Base-by-base conservation (phyloP, 2,113 vertebrate genomes). In the Propithecus coquereli region DNA sequence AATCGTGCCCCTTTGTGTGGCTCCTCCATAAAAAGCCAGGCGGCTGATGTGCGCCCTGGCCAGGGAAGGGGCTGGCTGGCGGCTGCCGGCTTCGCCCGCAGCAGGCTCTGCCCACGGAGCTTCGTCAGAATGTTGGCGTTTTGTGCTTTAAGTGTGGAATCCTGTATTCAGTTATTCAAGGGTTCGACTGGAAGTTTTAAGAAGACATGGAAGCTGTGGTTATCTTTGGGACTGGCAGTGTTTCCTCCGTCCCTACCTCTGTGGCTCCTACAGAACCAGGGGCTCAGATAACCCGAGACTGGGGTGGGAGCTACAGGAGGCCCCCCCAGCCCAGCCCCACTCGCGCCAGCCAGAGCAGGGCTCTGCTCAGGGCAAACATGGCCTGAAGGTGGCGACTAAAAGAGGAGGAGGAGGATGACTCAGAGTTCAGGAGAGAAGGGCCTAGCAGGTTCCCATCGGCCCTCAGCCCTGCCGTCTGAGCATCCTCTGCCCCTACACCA, bases 401-500 rank as follows among this genome's bases (percentile, higher is more conserved):
- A n/a, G 32, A 47, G 9, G 30, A 37, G 30, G 2, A 32, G 43
- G 16, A 25, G 57, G 20, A 40, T n/a, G 40, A n/a, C 11, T 73
- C 5, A 0, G 25, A 70, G 77, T 71, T 23, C 22, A 9, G 45
- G 22, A 73, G 47, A 57, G 23, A 37, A 37, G 73, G 34, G 22
- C 6, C 22, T 8, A 18, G 57, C 40, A 74, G 34, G n/a, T 45
- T 63, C 37, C 59, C 13, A 61, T 30, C 7, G 23, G 54, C 23
- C 30, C 7, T 20, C 14, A 10, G 47, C 27, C 34, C 32, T 43
- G 16, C 34, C 30, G 25, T n/a, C 76, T 40, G 57, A 43, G 32
- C 20, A 13, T 17, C 8, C 71, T 40, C 25, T 16, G 0, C 12
- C 40, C 47, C 45, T 27, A 32, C 1, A 7, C 20, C 37, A 59